Percentiles rank a stretch among this genome's conserved stretches.
These are phyloP conservation scores for Holothuria glaberrima DNA, from an alignment of 35 echinoderm and acorn worm species.

Conservation along the genomic window DNA sequence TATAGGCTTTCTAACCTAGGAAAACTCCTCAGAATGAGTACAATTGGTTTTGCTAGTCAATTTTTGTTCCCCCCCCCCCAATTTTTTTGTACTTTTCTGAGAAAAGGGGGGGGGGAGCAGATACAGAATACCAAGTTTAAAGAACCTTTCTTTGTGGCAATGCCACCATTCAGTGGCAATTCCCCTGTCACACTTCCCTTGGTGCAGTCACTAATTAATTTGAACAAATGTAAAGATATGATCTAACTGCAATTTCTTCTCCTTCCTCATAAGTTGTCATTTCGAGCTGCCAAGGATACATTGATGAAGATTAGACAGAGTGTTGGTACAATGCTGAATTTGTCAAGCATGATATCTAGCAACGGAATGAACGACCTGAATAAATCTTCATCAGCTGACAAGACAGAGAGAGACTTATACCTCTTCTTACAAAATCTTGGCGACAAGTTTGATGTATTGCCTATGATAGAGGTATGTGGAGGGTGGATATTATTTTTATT, in stretches of 20 bases:
- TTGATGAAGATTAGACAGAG: slow-evolving; percentile 41
- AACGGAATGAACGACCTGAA: slow-evolving; percentile 43
- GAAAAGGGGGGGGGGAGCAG: too few relatives aligned
- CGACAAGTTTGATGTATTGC: slow-evolving; percentile 39
- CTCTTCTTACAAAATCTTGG: slow-evolving; percentile 44
- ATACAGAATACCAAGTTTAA: too few relatives aligned
- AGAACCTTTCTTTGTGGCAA: too few relatives aligned
- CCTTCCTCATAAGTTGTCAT: slow-evolving; percentile 43
- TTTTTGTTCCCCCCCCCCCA: too few relatives aligned
- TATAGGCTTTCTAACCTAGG: too few relatives aligned
- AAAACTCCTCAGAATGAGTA: too few relatives aligned
- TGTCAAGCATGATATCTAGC: not conserved
- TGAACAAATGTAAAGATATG: not conserved
- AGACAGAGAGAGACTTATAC: slow-evolving; percentile 37
- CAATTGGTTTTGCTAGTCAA: too few relatives aligned
- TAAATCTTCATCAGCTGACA: slow-evolving; percentile 1
- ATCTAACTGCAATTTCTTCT: not conserved
- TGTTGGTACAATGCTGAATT: slow-evolving; percentile 38
- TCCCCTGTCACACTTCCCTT: too few relatives aligned
- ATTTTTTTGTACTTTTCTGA: too few relatives aligned
- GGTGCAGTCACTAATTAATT: too few relatives aligned
- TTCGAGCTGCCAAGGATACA: slow-evolving; percentile 52
- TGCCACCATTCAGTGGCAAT: too few relatives aligned
- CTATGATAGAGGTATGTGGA: slow-evolving; percentile 49
- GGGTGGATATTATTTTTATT: not conserved